Percentiles rank a stretch among this genome's conserved stretches.
Conservation (phyloP, 2,888 invertebrate species). For the Catocala nupta region DNA sequence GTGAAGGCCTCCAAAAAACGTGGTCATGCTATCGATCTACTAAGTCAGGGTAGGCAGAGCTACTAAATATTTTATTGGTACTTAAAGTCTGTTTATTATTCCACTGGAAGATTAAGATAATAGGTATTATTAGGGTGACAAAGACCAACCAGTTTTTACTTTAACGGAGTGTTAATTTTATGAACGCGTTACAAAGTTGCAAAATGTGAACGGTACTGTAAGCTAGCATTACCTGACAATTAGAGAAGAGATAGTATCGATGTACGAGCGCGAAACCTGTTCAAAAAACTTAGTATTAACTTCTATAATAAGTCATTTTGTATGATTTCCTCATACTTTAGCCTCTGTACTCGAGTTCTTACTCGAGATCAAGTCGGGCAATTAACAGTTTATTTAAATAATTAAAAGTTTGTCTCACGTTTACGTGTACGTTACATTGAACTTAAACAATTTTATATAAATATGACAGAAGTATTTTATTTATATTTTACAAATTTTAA, state of each 20-base stretch:
- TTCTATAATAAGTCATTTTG: neutral
- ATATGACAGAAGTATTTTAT: no score
- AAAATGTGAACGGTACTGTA: conserved; percentile 13
- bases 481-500: no score
- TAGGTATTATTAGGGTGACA: conserved; percentile 78
- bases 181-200: conserved; percentile 40
- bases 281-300: neutral
- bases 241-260: neutral
- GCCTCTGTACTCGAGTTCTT: no score
- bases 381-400: no score
- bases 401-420: no score
- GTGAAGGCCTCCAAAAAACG: conserved; percentile 66
- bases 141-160: conserved; percentile 65
- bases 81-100: conserved; percentile 82
- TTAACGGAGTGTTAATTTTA: conserved; percentile 39
- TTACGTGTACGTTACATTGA: no score
- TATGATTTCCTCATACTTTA: no score
- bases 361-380: no score
- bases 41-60: conserved; percentile 69
- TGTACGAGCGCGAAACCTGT: neutral
- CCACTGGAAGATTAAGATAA: conserved; percentile 80
- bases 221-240: neutral
- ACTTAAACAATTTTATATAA: no score
- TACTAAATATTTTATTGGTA: conserved; percentile 85
- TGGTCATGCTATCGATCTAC: conserved; percentile 71